Conservation (phyloP, 2,113 vertebrate species). For the Mohoua ochrocephala region DNA sequence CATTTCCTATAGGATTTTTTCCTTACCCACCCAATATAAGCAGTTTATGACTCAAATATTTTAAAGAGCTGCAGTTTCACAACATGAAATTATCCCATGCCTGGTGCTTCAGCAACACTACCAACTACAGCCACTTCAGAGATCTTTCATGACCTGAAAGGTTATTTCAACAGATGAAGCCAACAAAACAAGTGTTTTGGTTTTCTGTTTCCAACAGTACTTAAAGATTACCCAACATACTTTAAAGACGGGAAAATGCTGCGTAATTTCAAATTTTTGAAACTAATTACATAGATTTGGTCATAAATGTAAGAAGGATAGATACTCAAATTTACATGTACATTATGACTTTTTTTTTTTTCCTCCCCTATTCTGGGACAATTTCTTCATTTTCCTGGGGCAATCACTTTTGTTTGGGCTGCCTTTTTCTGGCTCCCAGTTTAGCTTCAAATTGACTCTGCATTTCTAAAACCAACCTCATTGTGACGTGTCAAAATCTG, state of each 20-base stretch:
- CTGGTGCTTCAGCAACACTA: neutral
- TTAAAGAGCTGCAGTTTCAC: neutral
- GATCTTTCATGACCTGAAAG: neutral
- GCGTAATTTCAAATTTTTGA: neutral
- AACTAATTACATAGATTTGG: neutral
- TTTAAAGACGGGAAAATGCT: neutral
- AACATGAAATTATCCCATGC: neutral
- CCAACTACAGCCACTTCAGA: neutral
- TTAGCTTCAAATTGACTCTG: neutral
- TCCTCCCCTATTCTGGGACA: accelerated
- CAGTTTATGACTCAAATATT: neutral
- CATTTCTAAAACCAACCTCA: neutral
- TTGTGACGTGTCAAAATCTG: neutral
- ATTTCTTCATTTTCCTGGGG: neutral
- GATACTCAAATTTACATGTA: neutral
- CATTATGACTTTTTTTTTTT: neutral
- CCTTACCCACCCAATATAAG: neutral
- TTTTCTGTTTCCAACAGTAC: neutral
- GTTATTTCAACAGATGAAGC: neutral
- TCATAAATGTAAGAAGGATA: neutral
- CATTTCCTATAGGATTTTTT: neutral
- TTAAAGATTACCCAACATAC: neutral
- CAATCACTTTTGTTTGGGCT: neutral
- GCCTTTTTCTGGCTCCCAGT: neutral
- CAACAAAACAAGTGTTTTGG: neutral